A percentile compares a stretch with the other conserved stretches of the same genome.
These are phyloP conservation scores for Halichoeres trimaculatus DNA, from an alignment of 2,113 vertebrate species.

Conservation along the genomic window DNA sequence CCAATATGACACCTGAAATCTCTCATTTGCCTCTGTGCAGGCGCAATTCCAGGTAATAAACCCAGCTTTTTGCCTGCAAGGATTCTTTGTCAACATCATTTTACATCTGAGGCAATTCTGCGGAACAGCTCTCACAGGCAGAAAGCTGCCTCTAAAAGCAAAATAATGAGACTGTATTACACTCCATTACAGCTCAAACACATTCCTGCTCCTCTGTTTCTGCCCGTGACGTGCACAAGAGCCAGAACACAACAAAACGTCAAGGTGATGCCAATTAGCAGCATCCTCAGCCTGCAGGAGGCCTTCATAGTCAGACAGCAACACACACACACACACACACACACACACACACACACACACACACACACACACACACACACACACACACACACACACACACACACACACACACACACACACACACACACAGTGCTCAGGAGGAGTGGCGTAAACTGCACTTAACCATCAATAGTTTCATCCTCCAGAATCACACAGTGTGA, in stretches of 20 bases:
- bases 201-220: constrained; percentile 5
- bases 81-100: constrained; percentile 34
- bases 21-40: constrained; percentile 6
- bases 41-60: constrained; percentile 33
- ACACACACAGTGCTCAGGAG: not conserved
- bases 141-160: constrained; percentile 36
- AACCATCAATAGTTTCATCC: constrained; percentile 21
- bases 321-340: too few relatives aligned
- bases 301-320: not conserved
- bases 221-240: not conserved
- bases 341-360: too few relatives aligned
- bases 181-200: constrained; percentile 37
- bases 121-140: constrained; percentile 9
- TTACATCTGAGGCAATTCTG: constrained; percentile 16
- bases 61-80: constrained; percentile 9
- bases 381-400: not conserved
- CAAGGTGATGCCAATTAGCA: constrained; percentile 18
- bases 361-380: not conserved
- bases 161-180: constrained; percentile 46
- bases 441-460: constrained; percentile 43
- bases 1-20: constrained; percentile 19
- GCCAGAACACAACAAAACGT: constrained; percentile 11
- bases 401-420: not conserved
- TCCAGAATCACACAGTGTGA: constrained; percentile 7
- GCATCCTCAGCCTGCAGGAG: constrained; percentile 2